Evolutionary conservation across 2,113 vertebrate species (phyloP).

Genomic region (Dasyprocta punctata): DNA sequence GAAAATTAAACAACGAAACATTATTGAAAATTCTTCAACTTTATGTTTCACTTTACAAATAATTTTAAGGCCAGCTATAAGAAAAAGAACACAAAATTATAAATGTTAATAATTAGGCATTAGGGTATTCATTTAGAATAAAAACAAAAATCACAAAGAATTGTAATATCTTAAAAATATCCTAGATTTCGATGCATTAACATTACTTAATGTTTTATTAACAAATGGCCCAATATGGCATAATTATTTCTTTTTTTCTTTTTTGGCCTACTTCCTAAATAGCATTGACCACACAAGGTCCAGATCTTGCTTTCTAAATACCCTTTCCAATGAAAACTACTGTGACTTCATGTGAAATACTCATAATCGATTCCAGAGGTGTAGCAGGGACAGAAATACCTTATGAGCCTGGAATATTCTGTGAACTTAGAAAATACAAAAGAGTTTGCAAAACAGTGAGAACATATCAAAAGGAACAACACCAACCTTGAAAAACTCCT

Average conservation of each 20-base stretch:
- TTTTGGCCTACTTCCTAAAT: background rate
- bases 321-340: background rate
- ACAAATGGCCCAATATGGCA: background rate
- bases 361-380: background rate
- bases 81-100: background rate
- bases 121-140: background rate
- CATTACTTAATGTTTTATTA: background rate
- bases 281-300: background rate
- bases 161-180: background rate
- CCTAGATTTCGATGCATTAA: background rate
- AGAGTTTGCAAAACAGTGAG: background rate
- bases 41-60: conserved; percentile 13
- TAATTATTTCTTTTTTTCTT: background rate
- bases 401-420: background rate
- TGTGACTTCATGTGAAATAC: background rate
- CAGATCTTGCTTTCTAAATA: background rate
- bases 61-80: background rate
- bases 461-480: background rate
- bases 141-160: background rate
- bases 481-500: background rate
- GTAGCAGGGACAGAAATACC: background rate
- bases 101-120: background rate
- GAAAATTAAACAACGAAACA: background rate
- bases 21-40: background rate
- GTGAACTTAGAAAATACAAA: background rate